Evolutionary conservation across 1,140 invertebrate species (phyloP).

Genomic region (Spodoptera frugiperda): DNA sequence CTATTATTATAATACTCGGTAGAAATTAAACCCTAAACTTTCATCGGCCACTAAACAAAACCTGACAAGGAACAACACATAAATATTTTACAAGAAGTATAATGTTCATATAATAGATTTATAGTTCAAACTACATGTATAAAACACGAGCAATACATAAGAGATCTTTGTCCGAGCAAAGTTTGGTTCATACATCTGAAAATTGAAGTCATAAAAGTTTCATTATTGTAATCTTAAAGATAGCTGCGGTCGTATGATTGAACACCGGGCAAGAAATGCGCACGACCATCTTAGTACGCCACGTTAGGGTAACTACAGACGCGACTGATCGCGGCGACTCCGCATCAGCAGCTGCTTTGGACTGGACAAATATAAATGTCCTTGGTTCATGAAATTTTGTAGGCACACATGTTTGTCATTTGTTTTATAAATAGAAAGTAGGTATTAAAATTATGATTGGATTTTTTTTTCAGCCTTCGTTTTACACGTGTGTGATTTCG

Average conservation of each 20-base stretch:
- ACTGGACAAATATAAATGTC: conserved; percentile 46
- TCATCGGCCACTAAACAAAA: no score
- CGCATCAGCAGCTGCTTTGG: conserved; percentile 39
- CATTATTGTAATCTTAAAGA: conserved; percentile 79
- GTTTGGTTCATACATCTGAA: conserved; percentile 62
- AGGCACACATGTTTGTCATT: conserved; percentile 36
- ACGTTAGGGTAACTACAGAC: conserved; percentile 56
- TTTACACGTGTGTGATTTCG: no score
- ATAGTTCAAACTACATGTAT: conserved; percentile 24
- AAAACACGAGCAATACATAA: conserved; percentile 36
- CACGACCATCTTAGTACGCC: conserved; percentile 61
- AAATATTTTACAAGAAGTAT: conserved; percentile 22
- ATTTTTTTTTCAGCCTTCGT: no score
- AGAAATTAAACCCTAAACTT: no score
- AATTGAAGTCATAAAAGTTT: conserved; percentile 80
- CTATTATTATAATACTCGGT: neutral
- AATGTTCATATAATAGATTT: conserved; percentile 37
- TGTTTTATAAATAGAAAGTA: conserved; percentile 41
- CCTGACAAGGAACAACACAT: no score
- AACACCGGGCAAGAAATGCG: conserved; percentile 70
- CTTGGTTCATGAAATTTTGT: conserved; percentile 42
- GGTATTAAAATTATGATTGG: conserved; percentile 5
- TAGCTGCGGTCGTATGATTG: conserved; percentile 80
- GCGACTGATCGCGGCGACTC: conserved; percentile 20
- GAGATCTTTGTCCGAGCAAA: conserved; percentile 52